Conservation (phyloP, 2,797 vertebrate genomes). For the Bucorvus abyssinicus region DNA sequence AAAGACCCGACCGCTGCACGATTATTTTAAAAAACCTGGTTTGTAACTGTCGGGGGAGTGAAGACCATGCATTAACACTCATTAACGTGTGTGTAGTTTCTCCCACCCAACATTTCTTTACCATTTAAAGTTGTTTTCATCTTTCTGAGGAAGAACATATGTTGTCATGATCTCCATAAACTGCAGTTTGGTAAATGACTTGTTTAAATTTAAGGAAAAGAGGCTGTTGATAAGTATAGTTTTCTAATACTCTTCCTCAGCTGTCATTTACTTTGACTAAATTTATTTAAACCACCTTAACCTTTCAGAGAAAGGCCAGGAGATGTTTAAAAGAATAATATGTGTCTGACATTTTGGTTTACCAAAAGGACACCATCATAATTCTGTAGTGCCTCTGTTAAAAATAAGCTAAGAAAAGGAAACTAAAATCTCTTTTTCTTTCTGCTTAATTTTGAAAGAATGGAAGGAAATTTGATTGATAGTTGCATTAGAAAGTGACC, state of each 20-base stretch:
- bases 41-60: constrained; percentile 29
- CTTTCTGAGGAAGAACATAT: neutral
- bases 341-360: constrained; percentile 77
- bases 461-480: constrained; percentile 21
- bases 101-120: constrained; percentile 21
- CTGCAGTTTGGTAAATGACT: constrained; percentile 71
- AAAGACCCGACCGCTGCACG: neutral
- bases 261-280: constrained; percentile 78
- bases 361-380: constrained; percentile 74
- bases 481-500: constrained; percentile 19
- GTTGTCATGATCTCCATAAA: constrained; percentile 54
- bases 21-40: constrained; percentile 11
- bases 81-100: constrained; percentile 52
- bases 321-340: constrained; percentile 74
- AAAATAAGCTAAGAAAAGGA: constrained; percentile 69
- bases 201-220: constrained; percentile 74
- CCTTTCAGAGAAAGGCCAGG: constrained; percentile 75
- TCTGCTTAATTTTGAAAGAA: constrained; percentile 51
- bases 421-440: constrained; percentile 62
- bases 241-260: constrained; percentile 72
- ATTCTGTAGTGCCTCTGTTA: constrained; percentile 69
- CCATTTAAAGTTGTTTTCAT: constrained; percentile 51
- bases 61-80: constrained; percentile 48
- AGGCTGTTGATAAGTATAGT: constrained; percentile 71
- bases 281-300: constrained; percentile 80